Conservation (phyloP, 2,113 vertebrate genomes). For the Vicugna pacos region DNA sequence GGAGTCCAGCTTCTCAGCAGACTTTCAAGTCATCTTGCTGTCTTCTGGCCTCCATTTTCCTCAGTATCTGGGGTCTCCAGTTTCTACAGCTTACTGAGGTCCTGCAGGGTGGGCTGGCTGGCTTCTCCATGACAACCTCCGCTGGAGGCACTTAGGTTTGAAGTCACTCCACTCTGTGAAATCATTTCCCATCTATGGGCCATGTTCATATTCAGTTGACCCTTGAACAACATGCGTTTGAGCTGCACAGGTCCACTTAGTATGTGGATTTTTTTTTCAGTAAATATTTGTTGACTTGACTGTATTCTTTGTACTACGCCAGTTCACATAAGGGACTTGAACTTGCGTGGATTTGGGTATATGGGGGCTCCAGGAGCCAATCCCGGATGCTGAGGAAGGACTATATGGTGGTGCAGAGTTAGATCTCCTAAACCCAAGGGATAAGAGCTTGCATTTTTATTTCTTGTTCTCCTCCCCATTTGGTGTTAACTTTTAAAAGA, state of each 20-base stretch:
- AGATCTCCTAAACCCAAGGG: neutral
- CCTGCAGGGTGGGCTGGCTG: accelerated
- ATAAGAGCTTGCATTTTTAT: neutral
- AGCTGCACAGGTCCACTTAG: neutral
- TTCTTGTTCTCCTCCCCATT: neutral
- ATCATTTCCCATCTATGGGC: neutral
- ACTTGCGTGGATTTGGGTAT: neutral
- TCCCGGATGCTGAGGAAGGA: accelerated
- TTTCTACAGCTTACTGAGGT: neutral
- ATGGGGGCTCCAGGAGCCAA: neutral
- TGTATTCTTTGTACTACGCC: neutral
- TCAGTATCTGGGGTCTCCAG: accelerated
- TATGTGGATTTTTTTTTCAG: neutral
- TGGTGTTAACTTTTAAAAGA: neutral
- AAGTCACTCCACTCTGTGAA: neutral
- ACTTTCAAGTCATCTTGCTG: neutral
- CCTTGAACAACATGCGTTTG: neutral
- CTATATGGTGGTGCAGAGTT: neutral
- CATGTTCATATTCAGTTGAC: neutral
- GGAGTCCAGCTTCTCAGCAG: neutral
- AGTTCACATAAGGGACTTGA: neutral
- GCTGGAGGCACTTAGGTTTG: neutral
- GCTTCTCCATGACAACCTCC: neutral
- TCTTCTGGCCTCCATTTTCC: neutral
- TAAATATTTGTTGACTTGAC: too few relatives aligned